These are phyloP conservation scores for Caenorhabditis angaria DNA, from an alignment of 2,888 invertebrate species.

Conservation along the genomic window DNA sequence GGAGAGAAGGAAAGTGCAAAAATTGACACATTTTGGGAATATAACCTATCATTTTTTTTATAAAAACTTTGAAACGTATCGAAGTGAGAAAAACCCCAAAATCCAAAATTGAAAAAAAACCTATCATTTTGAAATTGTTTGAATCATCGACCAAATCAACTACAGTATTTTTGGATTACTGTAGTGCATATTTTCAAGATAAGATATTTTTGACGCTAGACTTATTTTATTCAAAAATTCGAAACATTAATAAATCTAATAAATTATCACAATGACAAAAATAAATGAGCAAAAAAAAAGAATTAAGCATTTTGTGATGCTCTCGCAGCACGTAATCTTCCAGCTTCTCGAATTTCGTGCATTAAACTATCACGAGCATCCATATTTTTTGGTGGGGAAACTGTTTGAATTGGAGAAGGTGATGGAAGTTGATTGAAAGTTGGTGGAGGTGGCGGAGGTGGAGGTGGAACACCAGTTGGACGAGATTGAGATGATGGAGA, in stretches of 20 bases:
- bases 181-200: no score
- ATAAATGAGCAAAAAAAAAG: not conserved
- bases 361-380: slow-evolving; percentile 32
- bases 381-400: slow-evolving; percentile 6
- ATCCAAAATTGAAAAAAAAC: no score
- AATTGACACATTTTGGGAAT: no score
- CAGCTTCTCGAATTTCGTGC: slow-evolving; percentile 43
- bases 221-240: not conserved
- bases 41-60: no score
- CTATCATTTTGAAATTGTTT: no score
- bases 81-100: no score
- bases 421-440: not conserved
- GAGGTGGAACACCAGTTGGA: slow-evolving; percentile 18
- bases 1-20: no score
- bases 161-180: no score
- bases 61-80: no score
- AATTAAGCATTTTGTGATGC: slow-evolving; percentile 23
- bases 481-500: not conserved
- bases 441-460: slow-evolving; percentile 34
- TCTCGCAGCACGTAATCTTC: slow-evolving; percentile 34
- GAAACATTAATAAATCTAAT: not conserved
- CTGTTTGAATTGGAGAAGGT: not conserved
- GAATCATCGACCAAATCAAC: no score
- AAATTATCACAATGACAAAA: not conserved
- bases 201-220: no score